Evolutionary conservation across 2,113 vertebrate species (phyloP), one percentile per base, ranked within the genome.

Genomic region (Leptosomus discolor): DNA sequence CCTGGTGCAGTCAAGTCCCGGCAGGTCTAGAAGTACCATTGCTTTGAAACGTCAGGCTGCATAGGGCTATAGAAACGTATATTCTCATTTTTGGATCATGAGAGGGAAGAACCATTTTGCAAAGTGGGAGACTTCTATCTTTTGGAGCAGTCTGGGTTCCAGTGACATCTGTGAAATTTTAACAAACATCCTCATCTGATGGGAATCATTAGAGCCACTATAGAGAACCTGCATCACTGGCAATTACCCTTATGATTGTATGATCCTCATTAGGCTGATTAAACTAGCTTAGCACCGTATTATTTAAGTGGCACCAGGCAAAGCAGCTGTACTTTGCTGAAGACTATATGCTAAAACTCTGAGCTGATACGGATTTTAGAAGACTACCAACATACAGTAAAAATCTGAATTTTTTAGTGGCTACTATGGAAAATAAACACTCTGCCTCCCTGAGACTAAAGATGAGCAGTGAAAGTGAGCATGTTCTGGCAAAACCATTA

Each of bases 201-300:
- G 43, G 56, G 76, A 94, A 67, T 75, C 56, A 39, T 84, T 86
- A 78, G 39, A 94, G 36, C 43, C n/a, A 37, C 56, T 78, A 9
- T 2, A 53, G 69, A 95, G 68, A 94, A 92, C 53, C 56, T 57
- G 82, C 73, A 91, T 51, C 46, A 41, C n/a, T 54, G 48, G 20
- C 54, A 81, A 91, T 92, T 94, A 92, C 50, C 39, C 26, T 70
- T 83, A 77, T 24, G 75, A 92, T 41, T 45, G 39, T 37, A 37
- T 53, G 75, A 83, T 76, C 32, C 57, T 97, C 89, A 87, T 81
- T 88, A 94, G 74, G 36, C 65, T 95, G 76, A 92, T 95, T 95
- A 94, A 78, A 91, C 61, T 54, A 68, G 51, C 37, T 89, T 82
- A 81, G 73, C 60, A 80, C 16, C 12, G 6, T 46, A 36, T 70